A percentile compares a stretch with the other conserved stretches of the same genome.
Conservation (phyloP, 1,140 invertebrate species). For the Oncopodura yosiiana region DNA sequence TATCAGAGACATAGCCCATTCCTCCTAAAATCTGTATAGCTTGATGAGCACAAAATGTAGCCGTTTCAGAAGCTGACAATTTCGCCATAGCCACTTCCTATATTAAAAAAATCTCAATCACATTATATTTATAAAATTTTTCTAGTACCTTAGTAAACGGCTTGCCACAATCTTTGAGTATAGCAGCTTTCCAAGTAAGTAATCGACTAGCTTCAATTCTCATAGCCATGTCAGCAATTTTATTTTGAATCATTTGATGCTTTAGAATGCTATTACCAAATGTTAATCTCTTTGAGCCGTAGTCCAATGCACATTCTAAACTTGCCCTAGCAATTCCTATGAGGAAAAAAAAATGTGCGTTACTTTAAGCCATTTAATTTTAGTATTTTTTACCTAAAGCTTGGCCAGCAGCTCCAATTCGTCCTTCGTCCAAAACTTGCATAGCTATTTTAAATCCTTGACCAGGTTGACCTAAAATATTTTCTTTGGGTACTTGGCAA, state of each 20-base stretch:
- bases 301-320: too few relatives aligned
- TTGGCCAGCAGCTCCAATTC: slow-evolving; percentile 83
- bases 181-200: slow-evolving; percentile 81
- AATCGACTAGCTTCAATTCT: slow-evolving; percentile 68
- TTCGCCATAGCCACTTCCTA: slow-evolving; percentile 93
- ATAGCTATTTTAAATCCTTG: slow-evolving; percentile 92
- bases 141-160: slow-evolving; percentile 76
- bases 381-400: too few relatives aligned
- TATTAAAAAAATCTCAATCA: slow-evolving; percentile 26
- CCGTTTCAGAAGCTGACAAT: slow-evolving; percentile 84
- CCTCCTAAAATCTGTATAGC: slow-evolving; percentile 77
- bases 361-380: too few relatives aligned
- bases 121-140: not conserved
- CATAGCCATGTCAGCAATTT: slow-evolving; percentile 80
- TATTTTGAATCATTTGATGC: slow-evolving; percentile 69
- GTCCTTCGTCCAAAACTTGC: slow-evolving; percentile 69
- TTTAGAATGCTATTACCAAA: slow-evolving; percentile 82
- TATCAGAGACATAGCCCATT: slow-evolving; percentile 95
- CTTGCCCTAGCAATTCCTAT: too few relatives aligned
- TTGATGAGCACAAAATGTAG: slow-evolving; percentile 82
- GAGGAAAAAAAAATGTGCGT: too few relatives aligned
- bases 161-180: slow-evolving; percentile 73
- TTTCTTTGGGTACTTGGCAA: slow-evolving; percentile 67
- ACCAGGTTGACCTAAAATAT: slow-evolving; percentile 60
- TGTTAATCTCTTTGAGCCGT: slow-evolving; percentile 74